Base-by-base conservation (phyloP, 2,888 invertebrate species). In the Synergus gifuensis region DNA sequence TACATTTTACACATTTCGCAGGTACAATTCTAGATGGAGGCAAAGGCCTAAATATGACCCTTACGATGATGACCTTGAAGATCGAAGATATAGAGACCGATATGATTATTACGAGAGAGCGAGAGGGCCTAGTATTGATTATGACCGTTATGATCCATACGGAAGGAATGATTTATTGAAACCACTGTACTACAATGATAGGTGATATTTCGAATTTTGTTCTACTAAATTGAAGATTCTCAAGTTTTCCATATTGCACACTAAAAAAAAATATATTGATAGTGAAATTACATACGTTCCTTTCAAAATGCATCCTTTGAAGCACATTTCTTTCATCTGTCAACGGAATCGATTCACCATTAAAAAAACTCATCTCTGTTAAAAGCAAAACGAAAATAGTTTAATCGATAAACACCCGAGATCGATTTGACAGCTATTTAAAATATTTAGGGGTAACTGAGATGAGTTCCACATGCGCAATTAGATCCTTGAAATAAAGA, bases 91-190 rank as follows among this genome's bases (percentile, higher is more conserved):
- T 28, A 60, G 85, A 3, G 88, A 89, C 78, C 86, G 88, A 64
- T 89, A 88, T 78, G 88, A 89, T 78, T 87, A 87, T 82, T 87
- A 86, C 78, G 89, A 89, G 66, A 85, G 89, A 9, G 78, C 84
- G 12, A 85, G 87, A 77, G 77, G 78, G 22, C 86, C 88, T 12
- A 80, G 76, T 67, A 87, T 87, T 79, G 88, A 89, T 54, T 88
- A 88, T 77, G 88, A 89, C 78, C 87, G 89, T 60, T 88, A 87
- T 73, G 89, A 90, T 82, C 86, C 88, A 7, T 89, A 89, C 67
- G 80, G 84, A 64, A 86, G 86, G 46, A 88, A 86, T 77, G 89
- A 89, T 22, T 67, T 87, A 9, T 69, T 83, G 11, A 83, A 87
- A 69, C 85, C 88, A 1, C 66, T 83, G 9, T 78, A 76, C 36